Evolutionary conservation across 2,888 invertebrate genomes (phyloP).

Genomic region (Fabriciana adippe): DNA sequence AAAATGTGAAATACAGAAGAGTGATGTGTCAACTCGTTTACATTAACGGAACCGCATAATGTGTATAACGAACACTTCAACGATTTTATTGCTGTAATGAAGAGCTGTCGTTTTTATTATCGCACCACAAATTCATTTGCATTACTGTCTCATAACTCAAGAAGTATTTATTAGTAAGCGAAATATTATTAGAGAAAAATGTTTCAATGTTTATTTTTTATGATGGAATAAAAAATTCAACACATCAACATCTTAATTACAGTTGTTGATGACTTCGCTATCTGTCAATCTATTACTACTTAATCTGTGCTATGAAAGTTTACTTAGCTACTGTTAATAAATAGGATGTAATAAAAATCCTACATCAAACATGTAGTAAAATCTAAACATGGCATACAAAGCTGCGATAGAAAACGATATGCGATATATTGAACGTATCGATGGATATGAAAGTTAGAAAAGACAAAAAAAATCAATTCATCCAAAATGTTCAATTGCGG

Average conservation of each 20-base stretch:
- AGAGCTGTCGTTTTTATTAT: constrained; percentile 15
- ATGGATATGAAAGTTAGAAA: neutral
- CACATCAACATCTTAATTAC: too few species aligned
- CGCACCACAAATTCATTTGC: neutral
- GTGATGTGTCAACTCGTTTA: constrained; percentile 40
- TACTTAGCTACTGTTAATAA: too few species aligned
- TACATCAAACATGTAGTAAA: too few species aligned
- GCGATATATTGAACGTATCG: too few species aligned
- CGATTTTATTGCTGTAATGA: constrained; percentile 36
- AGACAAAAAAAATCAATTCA: constrained; percentile 1
- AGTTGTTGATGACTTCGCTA: too few species aligned
- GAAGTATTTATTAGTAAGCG: neutral
- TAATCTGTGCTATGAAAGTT: too few species aligned
- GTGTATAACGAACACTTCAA: constrained; percentile 37
- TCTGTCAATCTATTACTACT: too few species aligned
- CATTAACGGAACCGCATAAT: constrained; percentile 35
- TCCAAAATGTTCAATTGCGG: constrained; percentile 38
- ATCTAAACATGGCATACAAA: too few species aligned
- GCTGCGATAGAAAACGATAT: too few species aligned
- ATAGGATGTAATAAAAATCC: too few species aligned
- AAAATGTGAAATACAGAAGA: constrained; percentile 35
- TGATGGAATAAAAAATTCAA: too few species aligned
- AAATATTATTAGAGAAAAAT: neutral
- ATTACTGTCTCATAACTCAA: neutral
- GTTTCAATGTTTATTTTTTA: too few species aligned